These are phyloP conservation scores for Cydia amplana DNA, from an alignment of 1,140 invertebrate species.

Conservation along the genomic window DNA sequence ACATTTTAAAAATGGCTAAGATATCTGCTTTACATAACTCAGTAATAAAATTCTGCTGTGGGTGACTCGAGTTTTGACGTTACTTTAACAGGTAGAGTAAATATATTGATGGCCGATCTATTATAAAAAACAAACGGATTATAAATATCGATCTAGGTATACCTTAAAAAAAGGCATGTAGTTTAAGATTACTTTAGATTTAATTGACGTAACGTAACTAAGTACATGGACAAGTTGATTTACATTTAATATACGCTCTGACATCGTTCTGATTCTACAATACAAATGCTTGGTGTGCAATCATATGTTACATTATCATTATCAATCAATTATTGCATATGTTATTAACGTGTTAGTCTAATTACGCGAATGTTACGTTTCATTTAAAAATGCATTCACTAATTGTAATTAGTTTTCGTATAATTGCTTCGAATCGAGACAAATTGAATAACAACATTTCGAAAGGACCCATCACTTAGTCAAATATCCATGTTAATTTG, in stretches of 20 bases:
- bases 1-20: too few species aligned
- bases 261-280: not conserved
- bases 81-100: too few species aligned
- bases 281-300: not conserved
- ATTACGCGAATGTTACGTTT: constrained; percentile 4
- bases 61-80: too few species aligned
- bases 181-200: too few species aligned
- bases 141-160: too few species aligned
- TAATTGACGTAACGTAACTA: too few species aligned
- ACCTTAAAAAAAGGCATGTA: too few species aligned
- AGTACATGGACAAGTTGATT: too few species aligned
- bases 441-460: constrained; percentile 1
- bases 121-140: too few species aligned
- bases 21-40: too few species aligned
- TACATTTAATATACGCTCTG: not conserved
- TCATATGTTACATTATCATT: constrained; percentile 3
- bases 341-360: not conserved
- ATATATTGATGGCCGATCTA: too few species aligned
- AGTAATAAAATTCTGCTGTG: too few species aligned
- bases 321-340: not conserved
- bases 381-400: not conserved
- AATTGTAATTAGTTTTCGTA: not conserved
- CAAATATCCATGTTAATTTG: not conserved
- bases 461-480: not conserved
- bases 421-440: not conserved